Evolutionary conservation across 2,888 invertebrate genomes (phyloP).

Genomic region (Physocephala rufipes): DNA sequence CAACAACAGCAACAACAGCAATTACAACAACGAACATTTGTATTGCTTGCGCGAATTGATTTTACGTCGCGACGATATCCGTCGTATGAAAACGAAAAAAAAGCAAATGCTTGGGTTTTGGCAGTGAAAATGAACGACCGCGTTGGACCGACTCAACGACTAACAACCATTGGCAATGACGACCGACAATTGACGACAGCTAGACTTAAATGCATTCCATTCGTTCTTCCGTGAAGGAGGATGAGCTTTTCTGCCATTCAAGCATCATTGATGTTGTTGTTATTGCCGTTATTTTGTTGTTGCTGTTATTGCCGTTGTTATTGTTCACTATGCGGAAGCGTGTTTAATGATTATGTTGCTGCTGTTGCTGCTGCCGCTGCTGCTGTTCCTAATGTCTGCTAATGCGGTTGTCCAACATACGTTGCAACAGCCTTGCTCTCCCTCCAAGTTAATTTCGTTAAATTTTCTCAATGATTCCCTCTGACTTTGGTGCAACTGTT

Average conservation of each 20-base stretch:
- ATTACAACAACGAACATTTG: conserved; percentile 25
- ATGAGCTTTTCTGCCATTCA: background rate
- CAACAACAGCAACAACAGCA: conserved; percentile 11
- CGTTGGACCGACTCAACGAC: too few relatives aligned
- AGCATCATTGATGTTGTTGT: conserved; percentile 9
- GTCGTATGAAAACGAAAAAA: too few relatives aligned
- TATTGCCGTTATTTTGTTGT: background rate
- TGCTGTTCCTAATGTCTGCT: conserved; percentile 1
- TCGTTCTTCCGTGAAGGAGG: background rate
- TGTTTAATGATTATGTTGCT: conserved; percentile 18
- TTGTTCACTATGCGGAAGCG: conserved; percentile 24
- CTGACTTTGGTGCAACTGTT: background rate
- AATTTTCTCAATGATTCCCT: conserved; percentile 24
- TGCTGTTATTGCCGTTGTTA: conserved; percentile 1
- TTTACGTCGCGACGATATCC: conserved; percentile 1
- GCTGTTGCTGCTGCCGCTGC: conserved; percentile 3
- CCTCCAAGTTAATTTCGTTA: conserved; percentile 27
- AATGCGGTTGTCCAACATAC: background rate
- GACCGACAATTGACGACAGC: too few relatives aligned
- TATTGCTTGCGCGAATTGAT: conserved; percentile 29
- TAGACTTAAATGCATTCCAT: background rate
- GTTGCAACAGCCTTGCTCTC: too few relatives aligned
- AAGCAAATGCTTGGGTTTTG: conserved; percentile 26
- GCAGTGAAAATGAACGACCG: background rate
- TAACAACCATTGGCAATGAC: background rate